phyloP scores from a whole-genome alignment of 2,797 vertebrate species.

The Hipposideros larvatus region DNA sequence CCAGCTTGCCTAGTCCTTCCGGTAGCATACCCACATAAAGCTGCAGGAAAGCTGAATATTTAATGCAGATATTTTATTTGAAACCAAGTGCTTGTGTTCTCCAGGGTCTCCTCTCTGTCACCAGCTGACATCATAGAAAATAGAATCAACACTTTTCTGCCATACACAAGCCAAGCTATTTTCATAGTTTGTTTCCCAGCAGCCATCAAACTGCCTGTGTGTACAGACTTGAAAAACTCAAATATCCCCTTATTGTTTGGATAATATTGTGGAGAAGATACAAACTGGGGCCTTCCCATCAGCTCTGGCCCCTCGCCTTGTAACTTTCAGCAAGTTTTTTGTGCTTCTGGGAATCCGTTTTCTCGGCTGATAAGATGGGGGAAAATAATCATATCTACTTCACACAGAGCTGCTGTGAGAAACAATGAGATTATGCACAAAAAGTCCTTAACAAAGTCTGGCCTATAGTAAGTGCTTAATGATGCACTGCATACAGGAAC shows the following conservation, averaged over 20 bases:
- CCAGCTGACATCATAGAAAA: conserved; percentile 36
- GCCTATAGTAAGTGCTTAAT: not conserved
- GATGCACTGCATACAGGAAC: not conserved
- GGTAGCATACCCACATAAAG: not conserved
- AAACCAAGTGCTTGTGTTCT: conserved; percentile 65
- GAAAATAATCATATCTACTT: not conserved
- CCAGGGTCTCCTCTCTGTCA: conserved; percentile 64
- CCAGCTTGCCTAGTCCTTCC: not conserved
- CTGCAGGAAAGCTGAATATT: conserved; percentile 63
- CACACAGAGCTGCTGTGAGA: not conserved
- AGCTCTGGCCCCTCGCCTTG: not conserved
- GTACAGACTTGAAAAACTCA: conserved; percentile 12
- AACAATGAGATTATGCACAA: conserved; percentile 10
- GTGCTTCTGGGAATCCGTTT: not conserved
- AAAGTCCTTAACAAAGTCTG: not conserved
- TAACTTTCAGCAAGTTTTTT: not conserved
- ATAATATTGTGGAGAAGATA: not conserved
- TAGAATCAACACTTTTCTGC: conserved; percentile 42
- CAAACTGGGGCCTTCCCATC: not conserved
- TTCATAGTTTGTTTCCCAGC: conserved; percentile 32
- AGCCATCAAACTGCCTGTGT: not conserved
- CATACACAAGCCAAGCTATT: conserved; percentile 43
- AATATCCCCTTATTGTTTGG: not conserved
- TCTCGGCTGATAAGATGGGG: not conserved
- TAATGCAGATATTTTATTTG: conserved; percentile 56